Base-by-base conservation (phyloP, 2,888 invertebrate genomes). In the Latrodectus hesperus region DNA sequence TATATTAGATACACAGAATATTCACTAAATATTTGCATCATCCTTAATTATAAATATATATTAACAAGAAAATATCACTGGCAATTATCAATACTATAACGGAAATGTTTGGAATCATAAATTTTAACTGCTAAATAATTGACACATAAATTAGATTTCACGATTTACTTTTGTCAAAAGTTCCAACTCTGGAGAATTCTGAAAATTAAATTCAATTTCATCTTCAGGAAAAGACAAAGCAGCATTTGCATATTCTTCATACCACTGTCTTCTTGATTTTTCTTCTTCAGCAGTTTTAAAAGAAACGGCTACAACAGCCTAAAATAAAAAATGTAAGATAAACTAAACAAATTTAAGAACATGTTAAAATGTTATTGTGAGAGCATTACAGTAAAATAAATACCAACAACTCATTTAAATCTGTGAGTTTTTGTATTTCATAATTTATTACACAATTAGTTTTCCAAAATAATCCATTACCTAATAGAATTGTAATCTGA, bases 241-340 rank as follows among this genome's bases (percentile, higher is more conserved):
- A 17, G 73, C 84, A 49, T 67, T 65, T 51, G 78, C 26, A 26
- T 74, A 79, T 2, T 84, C 79, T n/a, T 74, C 65, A 73, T 67
- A 68, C 16, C 78, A 79, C 12, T 79, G 73, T 2, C 84, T 52
- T 16, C 71, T 65, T 1, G 73, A 74, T 74, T 84, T 76, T 11
- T 84, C 84, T 60, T 84, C 53, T n/a, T 84, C 84, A 9, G 84
- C 84, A 22, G 84, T 84, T 74, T 84, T 71, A 73, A 77, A 84
- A 11, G 84, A 84, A 10, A 78, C 78, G 10, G 78, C 78, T n/a
- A 84, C 73, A 10, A 84, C 84, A n/a, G 78, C 68, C 84, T 84
- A 14, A 38, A 84, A 81, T 10, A 67, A 53, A 67, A 38, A 38
- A 38, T 38, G 38, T 38, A 38, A 38, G 38, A 38, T 38, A 38